Base-by-base conservation (phyloP, 2,888 invertebrate species). In the Sycophila texana region DNA sequence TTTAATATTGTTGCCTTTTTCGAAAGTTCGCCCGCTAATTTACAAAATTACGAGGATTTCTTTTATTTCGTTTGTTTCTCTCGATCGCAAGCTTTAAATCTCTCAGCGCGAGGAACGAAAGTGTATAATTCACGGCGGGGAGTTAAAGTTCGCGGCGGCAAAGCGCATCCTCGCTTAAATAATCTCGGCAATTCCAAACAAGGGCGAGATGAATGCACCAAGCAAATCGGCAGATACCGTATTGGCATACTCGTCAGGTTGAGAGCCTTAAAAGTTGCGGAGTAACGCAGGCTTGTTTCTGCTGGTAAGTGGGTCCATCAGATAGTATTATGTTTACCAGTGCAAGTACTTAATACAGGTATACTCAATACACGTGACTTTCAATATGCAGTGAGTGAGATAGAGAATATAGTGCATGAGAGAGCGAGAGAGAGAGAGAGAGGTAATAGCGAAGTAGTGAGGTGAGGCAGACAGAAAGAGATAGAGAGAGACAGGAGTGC, bases 201-300 rank as follows among this genome's bases (percentile, higher is more conserved):
- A 49, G 49, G 63, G 26, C 47, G 30, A 39, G 55, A 57, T 13
- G 73, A 78, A 49, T 53, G 55, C 49, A 39, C 61, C 60, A 72
- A 75, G 57, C 67, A 61, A 30, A 80, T 75, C 61, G 26, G 65
- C 20, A 16, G 51, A 47, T 22, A 77, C 78, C 76, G 81, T 83
- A 82, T 82, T 82, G 81, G 67, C 53, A 49, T n/a, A 57, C 53
- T 71, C 55, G 57, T 70, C 55, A 55, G 55, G 13, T 76, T 76
- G 51, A 65, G 51, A 70, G 74, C 74, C 20, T 78, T 12, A 68
- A 53, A 60, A 66, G 20, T 70, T n/a, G 47, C 63, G 39, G 39
- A 65, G 22, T 72, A 58, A 51, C 65, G 66, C 71, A 72, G 26
- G 20, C 16, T 51, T 18, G 30, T 13, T 20, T 20, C 18, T 55